Conservation (phyloP, 2,888 invertebrate genomes). For the Pedicia rivosa region DNA sequence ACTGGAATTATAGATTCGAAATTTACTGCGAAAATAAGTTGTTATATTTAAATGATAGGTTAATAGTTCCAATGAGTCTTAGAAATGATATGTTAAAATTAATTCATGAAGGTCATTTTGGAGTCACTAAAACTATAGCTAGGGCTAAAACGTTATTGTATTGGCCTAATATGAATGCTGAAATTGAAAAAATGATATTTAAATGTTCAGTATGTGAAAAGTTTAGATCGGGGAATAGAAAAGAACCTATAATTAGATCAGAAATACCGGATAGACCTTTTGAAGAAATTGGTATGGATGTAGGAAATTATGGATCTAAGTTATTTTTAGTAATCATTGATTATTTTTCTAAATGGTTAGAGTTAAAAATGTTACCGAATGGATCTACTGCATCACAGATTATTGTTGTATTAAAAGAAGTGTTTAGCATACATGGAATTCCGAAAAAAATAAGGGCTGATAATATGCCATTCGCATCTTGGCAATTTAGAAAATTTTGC, state of each 20-base stretch:
- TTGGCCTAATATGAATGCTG: not conserved
- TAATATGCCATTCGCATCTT: slow-evolving; percentile 14
- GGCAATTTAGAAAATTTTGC: slow-evolving; percentile 13
- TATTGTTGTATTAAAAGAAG: slow-evolving; percentile 8
- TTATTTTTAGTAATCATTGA: slow-evolving; percentile 15
- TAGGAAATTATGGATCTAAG: too few species aligned
- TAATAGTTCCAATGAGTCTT: not conserved
- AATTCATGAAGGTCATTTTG: not conserved
- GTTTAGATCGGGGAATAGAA: not conserved
- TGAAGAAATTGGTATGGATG: too few species aligned
- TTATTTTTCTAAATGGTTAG: slow-evolving; percentile 13
- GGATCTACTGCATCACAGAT: slow-evolving; percentile 9
- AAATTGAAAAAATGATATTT: not conserved
- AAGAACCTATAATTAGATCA: too few species aligned
- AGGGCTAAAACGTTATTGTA: not conserved
- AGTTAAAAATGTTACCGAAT: slow-evolving; percentile 10
- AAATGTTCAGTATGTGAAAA: not conserved
- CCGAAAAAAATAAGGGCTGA: slow-evolving; percentile 12
- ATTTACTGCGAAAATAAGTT: too few species aligned
- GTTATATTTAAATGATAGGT: too few species aligned
- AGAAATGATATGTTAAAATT: not conserved
- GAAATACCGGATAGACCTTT: too few species aligned
- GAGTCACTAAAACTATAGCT: not conserved
- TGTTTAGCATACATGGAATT: slow-evolving; percentile 14
- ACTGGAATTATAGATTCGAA: too few species aligned